Base-by-base conservation (phyloP, 2,888 invertebrate species). In the Frankliniella fusca region DNA sequence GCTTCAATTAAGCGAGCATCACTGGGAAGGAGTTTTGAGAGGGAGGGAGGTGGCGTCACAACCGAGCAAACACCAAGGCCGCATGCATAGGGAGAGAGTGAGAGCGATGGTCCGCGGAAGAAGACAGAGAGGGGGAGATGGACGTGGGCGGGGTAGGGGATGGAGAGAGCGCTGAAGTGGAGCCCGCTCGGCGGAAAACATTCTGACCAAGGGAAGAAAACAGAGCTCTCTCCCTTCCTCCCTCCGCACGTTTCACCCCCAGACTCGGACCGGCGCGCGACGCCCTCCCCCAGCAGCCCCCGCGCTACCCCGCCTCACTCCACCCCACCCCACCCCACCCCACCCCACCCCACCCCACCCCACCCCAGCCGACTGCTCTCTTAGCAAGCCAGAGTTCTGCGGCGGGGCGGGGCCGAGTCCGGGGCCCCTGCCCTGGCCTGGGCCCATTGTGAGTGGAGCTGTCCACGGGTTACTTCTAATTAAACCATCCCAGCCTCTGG, bases 401-500 rank as follows among this genome's bases (percentile, higher is more conserved):
- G 70, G 61, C 61, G 20, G 61, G 38, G 38, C 38, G 38, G 38
- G 38, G 38, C 38, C 3, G 38, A 5, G 38, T 2, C 38, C 38
- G 38, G 5, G 38, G 38, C 38, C 38, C 38, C 38, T 38, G 38
- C 38, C 38, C 38, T n/a, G 38, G 2, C 38, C 38, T 38, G 38
- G 2, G 70, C 70, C 70, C 70, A 76, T 76, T 76, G 70, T 76
- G 70, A 27, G 70, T 76, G 27, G 70, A 76, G 70, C 70, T 76
- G 70, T 76, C 70, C 70, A 76, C 70, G 70, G 70, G 70, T 76
- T 76, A 76, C 70, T 76, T 76, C 70, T 76, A 76, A 76, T 76
- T 76, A 76, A 76, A 76, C 70, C 70, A 76, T 76, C 70, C 70
- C 70, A 23, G 54, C 38, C 38, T 38, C 38, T 38, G 38, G 38